Conservation (phyloP, 1,140 invertebrate genomes). For the Anthonomus grandis region DNA sequence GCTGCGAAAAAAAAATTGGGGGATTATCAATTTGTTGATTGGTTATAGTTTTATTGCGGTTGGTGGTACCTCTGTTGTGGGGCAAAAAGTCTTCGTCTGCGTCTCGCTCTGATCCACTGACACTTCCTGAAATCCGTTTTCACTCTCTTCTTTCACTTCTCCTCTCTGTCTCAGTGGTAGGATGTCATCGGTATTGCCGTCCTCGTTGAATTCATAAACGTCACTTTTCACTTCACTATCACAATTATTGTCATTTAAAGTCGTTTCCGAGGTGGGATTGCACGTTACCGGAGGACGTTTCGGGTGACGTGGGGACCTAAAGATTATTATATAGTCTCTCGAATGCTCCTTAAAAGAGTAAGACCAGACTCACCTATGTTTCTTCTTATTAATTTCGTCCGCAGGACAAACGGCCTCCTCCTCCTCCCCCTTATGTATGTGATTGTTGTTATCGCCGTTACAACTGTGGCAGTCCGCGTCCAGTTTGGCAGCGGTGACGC, state of each 20-base stretch:
- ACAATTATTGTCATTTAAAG: constrained; percentile 18
- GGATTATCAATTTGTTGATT: too few relatives aligned
- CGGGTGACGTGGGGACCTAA: background rate
- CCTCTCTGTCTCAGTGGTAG: constrained; percentile 26
- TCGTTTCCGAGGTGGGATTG: background rate
- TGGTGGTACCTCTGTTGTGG: too few relatives aligned
- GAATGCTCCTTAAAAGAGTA: background rate
- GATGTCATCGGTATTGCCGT: constrained; percentile 32
- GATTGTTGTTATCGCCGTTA: constrained; percentile 20
- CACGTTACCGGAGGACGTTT: constrained; percentile 1
- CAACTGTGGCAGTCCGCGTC: constrained; percentile 8
- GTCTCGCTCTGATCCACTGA: constrained; percentile 19
- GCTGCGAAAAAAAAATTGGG: too few relatives aligned
- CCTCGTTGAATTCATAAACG: constrained; percentile 53
- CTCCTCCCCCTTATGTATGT: background rate
- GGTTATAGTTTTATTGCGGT: too few relatives aligned
- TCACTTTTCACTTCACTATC: constrained; percentile 32
- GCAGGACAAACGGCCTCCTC: too few relatives aligned
- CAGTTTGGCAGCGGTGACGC: background rate
- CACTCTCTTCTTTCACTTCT: constrained; percentile 10
- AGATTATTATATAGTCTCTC: background rate
- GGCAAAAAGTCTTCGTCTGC: too few relatives aligned
- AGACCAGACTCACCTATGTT: background rate
- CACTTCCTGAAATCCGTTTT: constrained; percentile 16
- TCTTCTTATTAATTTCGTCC: constrained; percentile 4